Evolutionary conservation across 2,113 vertebrate species (phyloP).

Genomic region (Pelecanoides urinatrix): DNA sequence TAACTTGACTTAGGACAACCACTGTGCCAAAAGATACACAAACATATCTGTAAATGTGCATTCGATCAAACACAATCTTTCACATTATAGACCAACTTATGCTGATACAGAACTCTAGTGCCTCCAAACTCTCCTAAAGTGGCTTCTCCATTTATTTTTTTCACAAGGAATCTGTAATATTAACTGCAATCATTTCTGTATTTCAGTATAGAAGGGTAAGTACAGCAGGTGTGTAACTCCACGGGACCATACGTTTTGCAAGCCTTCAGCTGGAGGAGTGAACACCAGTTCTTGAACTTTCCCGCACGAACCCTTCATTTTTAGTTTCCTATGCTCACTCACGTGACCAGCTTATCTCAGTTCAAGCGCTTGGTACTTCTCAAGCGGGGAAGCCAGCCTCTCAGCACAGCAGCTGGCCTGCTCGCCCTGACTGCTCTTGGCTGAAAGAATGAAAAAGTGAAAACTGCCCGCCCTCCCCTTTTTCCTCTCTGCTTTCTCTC

Average conservation of each 20-base stretch:
- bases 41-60: background rate
- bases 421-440: background rate
- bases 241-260: background rate
- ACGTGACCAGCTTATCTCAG: background rate
- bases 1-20: background rate
- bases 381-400: background rate
- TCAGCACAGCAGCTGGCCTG: background rate
- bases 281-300: background rate
- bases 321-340: background rate
- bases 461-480: background rate
- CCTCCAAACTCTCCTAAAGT: background rate
- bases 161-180: background rate
- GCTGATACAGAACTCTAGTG: background rate
- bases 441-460: background rate
- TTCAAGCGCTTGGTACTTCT: background rate
- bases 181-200: background rate
- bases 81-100: background rate
- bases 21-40: background rate
- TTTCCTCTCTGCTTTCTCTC: background rate
- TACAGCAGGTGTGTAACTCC: background rate
- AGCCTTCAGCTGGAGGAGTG: background rate
- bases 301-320: background rate
- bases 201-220: background rate
- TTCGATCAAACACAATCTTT: background rate
- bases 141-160: background rate